Evolutionary conservation across 2,888 invertebrate species (phyloP), one percentile per base, ranked within the genome.

Genomic region (Dasysyrphus tricinctus): DNA sequence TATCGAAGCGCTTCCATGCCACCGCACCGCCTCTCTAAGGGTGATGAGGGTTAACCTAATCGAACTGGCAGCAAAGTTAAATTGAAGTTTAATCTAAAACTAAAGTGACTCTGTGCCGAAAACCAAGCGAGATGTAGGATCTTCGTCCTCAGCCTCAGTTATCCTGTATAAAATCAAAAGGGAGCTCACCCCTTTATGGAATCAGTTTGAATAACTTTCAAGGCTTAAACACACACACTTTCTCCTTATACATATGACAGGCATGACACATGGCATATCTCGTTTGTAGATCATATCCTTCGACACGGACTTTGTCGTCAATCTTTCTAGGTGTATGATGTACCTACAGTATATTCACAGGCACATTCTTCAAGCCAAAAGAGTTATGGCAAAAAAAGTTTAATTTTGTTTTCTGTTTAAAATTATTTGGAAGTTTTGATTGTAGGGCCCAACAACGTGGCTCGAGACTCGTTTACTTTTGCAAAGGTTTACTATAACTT

Each of bases 21-120:
- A 14, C 24, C n/a, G 5, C 11, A 2, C 5, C 24, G 51, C 51
- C 72, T 44, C 63, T 44, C 59, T 73, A 56, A 61, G 61, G 42
- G 49, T 77, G 85, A 85, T 77, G 67, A 81, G 72, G 85, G 85
- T 85, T 85, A 85, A 81, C 76, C 73, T 85, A 85, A 85, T 85
- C 85, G 81, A 85, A 85, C 77, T 81, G 85, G 76, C 85, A 85
- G 85, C 76, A 85, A 81, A 85, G 80, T 85, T 81, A 85, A 81
- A 85, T 85, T 81, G 85, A 85, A 85, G 81, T 85, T 81, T 85
- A 85, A 81, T 85, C 85, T 77, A 81, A 77, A 85, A 77, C 85
- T 74, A 77, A 85, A 85, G 81, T 85, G 85, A 81, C 73, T 81
- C 61, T 67, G 57, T 80, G 67, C 44, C 77, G 73, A 70, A 42